A percentile compares a stretch with the other conserved stretches of the same genome.
phyloP scores from a whole-genome alignment of 2,113 vertebrate genomes.

The Isichthys henryi region DNA sequence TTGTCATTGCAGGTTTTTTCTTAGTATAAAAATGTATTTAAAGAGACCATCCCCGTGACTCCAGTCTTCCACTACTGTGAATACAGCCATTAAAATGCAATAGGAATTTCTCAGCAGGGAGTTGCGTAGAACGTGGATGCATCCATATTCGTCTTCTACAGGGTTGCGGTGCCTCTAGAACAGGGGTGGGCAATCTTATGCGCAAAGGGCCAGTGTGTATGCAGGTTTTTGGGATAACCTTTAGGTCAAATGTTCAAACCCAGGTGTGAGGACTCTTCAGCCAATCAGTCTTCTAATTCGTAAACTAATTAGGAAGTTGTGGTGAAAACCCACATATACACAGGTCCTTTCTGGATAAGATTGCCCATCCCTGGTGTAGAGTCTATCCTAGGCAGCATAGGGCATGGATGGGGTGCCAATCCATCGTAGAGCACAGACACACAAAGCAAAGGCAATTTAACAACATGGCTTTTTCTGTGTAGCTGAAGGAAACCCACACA shows the following conservation, averaged over 20 bases:
- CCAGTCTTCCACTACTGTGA: neutral
- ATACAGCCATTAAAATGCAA: neutral
- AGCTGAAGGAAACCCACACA: neutral
- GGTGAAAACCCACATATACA: too few relatives aligned
- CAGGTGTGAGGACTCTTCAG: too few relatives aligned
- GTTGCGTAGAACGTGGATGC: neutral
- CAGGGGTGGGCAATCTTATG: neutral
- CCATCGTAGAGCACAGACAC: neutral
- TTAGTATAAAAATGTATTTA: neutral
- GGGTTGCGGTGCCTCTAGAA: neutral
- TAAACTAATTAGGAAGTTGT: too few relatives aligned
- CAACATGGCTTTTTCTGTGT: neutral
- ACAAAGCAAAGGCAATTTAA: neutral
- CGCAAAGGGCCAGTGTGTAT: too few relatives aligned
- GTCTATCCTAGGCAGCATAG: neutral
- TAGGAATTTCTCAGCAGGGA: neutral
- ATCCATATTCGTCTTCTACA: neutral
- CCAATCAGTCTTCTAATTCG: too few relatives aligned
- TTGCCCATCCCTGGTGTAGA: neutral
- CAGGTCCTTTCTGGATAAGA: too few relatives aligned
- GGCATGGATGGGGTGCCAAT: neutral
- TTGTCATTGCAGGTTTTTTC: neutral
- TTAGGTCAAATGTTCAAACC: too few relatives aligned
- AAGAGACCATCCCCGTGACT: neutral
- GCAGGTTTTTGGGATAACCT: too few relatives aligned